Evolutionary conservation across 92 coral and sea anemone species (phyloP).

Genomic region (Siderastrea siderea): DNA sequence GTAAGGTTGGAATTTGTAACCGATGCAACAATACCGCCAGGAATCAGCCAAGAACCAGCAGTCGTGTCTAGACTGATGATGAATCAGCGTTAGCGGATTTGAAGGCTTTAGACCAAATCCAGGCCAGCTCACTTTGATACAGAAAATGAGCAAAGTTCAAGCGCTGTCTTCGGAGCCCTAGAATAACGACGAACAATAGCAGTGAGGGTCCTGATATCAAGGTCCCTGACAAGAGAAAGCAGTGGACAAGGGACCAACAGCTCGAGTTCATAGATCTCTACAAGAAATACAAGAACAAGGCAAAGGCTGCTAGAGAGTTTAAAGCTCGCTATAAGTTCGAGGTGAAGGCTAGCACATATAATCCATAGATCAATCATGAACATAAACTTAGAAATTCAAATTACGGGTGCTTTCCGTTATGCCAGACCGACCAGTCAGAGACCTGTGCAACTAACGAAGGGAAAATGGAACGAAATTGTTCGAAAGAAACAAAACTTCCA

Average conservation of each 20-base stretch:
- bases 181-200: constrained; percentile 29
- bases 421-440: too few relatives aligned
- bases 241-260: constrained; percentile 60
- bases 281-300: constrained; percentile 62
- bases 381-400: too few relatives aligned
- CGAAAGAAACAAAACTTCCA: too few relatives aligned
- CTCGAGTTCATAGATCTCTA: constrained; percentile 62
- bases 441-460: too few relatives aligned
- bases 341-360: too few relatives aligned
- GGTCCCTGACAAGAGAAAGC: constrained; percentile 55
- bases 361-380: too few relatives aligned
- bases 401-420: too few relatives aligned
- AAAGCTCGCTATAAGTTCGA: neutral
- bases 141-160: constrained; percentile 23
- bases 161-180: constrained; percentile 31
- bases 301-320: constrained; percentile 64
- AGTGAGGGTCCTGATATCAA: constrained; percentile 41
- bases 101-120: constrained; percentile 9
- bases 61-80: constrained; percentile 13
- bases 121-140: constrained; percentile 18
- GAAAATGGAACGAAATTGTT: too few relatives aligned
- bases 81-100: constrained; percentile 2
- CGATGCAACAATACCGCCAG: constrained; percentile 25
- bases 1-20: constrained; percentile 29
- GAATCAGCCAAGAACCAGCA: neutral